Conservation (phyloP, 2,888 invertebrate genomes). For the Drosophila koepferae region DNA sequence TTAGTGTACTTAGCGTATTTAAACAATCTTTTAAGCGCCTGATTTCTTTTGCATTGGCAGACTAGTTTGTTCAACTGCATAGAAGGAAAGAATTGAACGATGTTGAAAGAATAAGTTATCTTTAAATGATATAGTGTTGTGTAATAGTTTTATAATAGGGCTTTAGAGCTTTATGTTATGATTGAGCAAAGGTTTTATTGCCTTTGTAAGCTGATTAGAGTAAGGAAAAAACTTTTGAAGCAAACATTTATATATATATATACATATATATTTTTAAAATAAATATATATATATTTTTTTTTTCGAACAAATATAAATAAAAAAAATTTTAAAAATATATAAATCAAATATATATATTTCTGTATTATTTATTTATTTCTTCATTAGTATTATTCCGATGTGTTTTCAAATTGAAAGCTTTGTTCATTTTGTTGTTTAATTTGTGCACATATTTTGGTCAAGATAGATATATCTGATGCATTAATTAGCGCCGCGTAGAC, state of each 20-base stretch:
- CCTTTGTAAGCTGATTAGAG: not conserved
- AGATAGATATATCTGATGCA: conserved; percentile 1
- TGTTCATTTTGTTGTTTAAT: conserved; percentile 3
- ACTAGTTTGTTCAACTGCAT: not conserved
- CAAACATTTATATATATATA: not conserved
- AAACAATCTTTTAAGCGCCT: not conserved
- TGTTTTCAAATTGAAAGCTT: not conserved
- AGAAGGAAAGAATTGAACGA: not conserved
- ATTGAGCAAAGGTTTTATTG: not conserved
- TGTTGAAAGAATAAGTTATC: not conserved
- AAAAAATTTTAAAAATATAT: not conserved
- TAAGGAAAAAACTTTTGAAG: not conserved
- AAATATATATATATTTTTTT: too few relatives aligned
- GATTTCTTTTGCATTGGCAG: too few relatives aligned
- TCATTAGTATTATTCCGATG: not conserved
- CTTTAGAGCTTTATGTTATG: not conserved
- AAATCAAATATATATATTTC: not conserved
- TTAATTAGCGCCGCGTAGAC: conserved; percentile 6
- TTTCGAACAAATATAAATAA: not conserved
- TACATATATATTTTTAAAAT: not conserved
- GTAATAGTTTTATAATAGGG: not conserved
- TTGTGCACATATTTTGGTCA: conserved; percentile 6
- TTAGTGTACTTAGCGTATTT: not conserved
- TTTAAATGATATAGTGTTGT: not conserved
- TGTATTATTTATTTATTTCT: not conserved